Base-by-base conservation (phyloP, 2,797 vertebrate species). In the Clamator glandarius region DNA sequence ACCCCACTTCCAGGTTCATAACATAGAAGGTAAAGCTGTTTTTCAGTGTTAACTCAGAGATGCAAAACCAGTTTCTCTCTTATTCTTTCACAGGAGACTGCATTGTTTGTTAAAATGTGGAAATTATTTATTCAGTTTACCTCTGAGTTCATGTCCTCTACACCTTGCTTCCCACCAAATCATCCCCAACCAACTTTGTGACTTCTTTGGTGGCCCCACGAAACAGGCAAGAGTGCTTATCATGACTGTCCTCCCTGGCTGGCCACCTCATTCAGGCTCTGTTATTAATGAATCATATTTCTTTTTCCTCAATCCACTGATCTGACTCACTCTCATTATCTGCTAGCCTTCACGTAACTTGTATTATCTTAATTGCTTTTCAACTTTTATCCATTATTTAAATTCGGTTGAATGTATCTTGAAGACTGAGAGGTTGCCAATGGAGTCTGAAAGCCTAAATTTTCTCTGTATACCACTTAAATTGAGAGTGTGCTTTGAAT, bases 131-230 rank as follows among this genome's bases (percentile, higher is more conserved):
- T 74, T 69, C 28, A 5, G 11, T 57, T 81, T 69, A 58, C 20
- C 17, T 54, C 62, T 64, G 20, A 36, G 9, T 59, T 74, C 42
- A 44, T 8, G 3, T 62, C 20, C 12, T 44, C 19, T 78, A 4
- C 52, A 5, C 15, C 20, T 67, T 33, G 42, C 42, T 51, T 89
- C 31, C 9, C 39, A 57, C 6, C 42, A 77, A 58, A 93, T 64
- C 57, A 77, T 41, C 14, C 4, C 9, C 0, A 1, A 9, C 2
- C 62, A 48, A 25, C 50, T 17, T 54, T 54, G 12, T 3, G 3
- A 21, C 16, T 44, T 84, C 31, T 81, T 52, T 44, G 16, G 16
- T 73, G 8, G 16, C 28, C 8, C 44, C 31, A 39, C n/a, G 23
- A 66, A 75, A 4, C 19, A 51, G 44, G 26, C 9, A 78, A 75